These are phyloP conservation scores for Lepus oiostolus DNA, from an alignment of 2,797 vertebrate genomes.

Conservation along the genomic window DNA sequence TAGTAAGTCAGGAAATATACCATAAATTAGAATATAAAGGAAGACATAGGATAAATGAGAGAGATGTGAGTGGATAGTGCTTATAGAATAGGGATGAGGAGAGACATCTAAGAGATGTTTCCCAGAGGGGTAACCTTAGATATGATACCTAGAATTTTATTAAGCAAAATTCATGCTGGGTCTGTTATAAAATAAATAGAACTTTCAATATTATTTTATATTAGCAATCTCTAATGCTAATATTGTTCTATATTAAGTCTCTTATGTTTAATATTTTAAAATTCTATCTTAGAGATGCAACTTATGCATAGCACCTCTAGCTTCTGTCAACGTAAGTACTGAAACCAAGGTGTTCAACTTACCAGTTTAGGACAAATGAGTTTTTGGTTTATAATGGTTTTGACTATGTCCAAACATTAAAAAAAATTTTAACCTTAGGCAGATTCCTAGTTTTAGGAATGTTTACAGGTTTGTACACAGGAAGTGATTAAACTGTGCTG, in stretches of 20 bases:
- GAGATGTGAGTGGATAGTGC: not conserved
- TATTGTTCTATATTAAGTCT: too few relatives aligned
- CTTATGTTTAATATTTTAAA: slow-evolving; percentile 10
- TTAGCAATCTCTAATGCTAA: too few relatives aligned
- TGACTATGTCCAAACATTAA: not conserved
- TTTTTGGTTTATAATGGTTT: slow-evolving; percentile 23
- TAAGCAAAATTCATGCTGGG: not conserved
- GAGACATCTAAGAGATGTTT: not conserved
- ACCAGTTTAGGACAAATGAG: not conserved
- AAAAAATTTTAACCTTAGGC: slow-evolving; percentile 9
- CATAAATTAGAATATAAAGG: slow-evolving; percentile 1
- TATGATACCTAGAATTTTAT: slow-evolving; percentile 8
- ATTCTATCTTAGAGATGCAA: not conserved
- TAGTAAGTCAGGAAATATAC: not conserved
- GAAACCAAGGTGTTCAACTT: not conserved
- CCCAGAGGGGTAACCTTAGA: not conserved
- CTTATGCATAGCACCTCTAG: not conserved
- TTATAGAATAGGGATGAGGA: not conserved
- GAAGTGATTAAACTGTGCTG: slow-evolving; percentile 41
- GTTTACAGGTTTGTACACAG: not conserved
- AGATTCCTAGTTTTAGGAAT: not conserved
- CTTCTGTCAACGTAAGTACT: not conserved
- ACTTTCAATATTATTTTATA: not conserved
- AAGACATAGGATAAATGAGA: not conserved
- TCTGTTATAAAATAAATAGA: not conserved